These are phyloP conservation scores for Pygoscelis adeliae DNA, from an alignment of 2,113 vertebrate species.

Conservation along the genomic window DNA sequence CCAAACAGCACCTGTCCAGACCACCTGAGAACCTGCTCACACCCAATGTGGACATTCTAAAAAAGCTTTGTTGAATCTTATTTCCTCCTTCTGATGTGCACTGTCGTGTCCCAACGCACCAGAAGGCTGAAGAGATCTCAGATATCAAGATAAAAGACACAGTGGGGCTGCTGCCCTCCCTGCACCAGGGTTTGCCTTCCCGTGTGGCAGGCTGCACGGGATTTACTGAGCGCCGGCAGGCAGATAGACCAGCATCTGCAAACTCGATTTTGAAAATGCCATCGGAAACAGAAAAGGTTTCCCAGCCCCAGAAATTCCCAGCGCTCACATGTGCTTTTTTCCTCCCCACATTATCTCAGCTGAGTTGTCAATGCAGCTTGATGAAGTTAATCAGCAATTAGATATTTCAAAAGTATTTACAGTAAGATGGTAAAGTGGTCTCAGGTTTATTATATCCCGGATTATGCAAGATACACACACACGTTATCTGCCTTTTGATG, in stretches of 20 bases:
- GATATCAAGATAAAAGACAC: background rate
- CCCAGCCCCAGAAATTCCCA: background rate
- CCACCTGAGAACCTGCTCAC: background rate
- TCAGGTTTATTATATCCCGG: background rate
- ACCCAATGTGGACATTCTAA: rapidly evolving
- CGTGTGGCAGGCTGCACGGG: rapidly evolving
- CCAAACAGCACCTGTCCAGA: background rate
- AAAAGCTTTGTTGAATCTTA: background rate
- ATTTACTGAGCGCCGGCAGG: background rate
- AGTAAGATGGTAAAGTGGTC: background rate
- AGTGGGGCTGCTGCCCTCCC: background rate
- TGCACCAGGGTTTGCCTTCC: background rate
- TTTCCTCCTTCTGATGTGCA: background rate
- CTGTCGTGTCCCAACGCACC: rapidly evolving
- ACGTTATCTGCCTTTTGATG: background rate
- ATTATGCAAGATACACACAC: background rate
- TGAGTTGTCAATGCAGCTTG: background rate
- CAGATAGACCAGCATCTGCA: background rate
- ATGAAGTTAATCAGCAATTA: background rate
- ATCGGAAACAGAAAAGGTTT: background rate
- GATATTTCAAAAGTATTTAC: background rate
- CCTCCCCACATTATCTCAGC: background rate
- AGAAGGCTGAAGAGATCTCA: background rate
- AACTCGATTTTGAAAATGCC: background rate
- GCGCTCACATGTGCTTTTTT: background rate